These are phyloP conservation scores for Catostylus mosaicus DNA, from an alignment of 30 jellyfish, hydroid and myxozoan genomes.

Conservation along the genomic window DNA sequence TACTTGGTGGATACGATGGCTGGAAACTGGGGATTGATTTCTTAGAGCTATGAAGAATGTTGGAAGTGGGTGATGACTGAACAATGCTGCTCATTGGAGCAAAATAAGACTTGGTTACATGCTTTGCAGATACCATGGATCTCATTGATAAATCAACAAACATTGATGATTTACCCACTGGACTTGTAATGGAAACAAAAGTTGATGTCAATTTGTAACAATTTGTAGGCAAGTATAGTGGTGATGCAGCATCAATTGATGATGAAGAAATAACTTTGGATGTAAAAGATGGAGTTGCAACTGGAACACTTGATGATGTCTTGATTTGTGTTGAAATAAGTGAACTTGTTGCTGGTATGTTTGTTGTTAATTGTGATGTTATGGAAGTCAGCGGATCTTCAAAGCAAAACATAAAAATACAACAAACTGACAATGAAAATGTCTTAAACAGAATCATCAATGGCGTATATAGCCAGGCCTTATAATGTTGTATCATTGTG, in stretches of 20 bases:
- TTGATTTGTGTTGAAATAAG: neutral
- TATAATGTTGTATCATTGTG: too few relatives aligned
- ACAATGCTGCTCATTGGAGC: neutral
- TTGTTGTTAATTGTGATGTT: neutral
- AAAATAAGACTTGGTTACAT: too few relatives aligned
- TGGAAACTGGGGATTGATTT: neutral
- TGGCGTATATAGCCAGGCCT: too few relatives aligned
- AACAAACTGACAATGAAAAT: neutral
- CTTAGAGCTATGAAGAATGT: neutral
- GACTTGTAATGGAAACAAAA: neutral
- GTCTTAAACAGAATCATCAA: neutral
- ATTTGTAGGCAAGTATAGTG: too few relatives aligned
- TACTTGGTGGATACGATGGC: neutral
- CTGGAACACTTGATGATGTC: neutral
- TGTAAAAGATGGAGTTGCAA: neutral
- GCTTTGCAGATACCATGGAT: neutral
- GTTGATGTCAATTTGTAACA: neutral
- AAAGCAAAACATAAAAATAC: neutral
- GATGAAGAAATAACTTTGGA: neutral
- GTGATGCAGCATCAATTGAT: neutral
- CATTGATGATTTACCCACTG: neutral
- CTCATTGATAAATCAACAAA: neutral
- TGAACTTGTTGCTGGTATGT: neutral
- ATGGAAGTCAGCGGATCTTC: neutral
- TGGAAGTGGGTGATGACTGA: too few relatives aligned